A percentile compares a stretch with the other conserved stretches of the same genome.
phyloP scores from a whole-genome alignment of 2,888 invertebrate species.

The Campoplex capitator region DNA sequence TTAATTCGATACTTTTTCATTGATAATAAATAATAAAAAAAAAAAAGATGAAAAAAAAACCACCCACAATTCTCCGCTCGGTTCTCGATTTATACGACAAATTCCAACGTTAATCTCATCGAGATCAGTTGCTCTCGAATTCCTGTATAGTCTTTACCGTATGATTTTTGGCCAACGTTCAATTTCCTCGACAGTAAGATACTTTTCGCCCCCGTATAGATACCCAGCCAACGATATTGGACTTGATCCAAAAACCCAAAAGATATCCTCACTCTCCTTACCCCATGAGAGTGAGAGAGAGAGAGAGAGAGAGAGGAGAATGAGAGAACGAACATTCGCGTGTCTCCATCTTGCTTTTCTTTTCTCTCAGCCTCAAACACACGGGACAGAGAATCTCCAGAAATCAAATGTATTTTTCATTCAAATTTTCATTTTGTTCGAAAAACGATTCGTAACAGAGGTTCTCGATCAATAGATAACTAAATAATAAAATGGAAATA shows the following conservation, averaged over 20 bases:
- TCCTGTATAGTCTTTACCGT: constrained; percentile 42
- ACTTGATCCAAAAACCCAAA: constrained; percentile 59
- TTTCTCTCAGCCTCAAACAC: neutral
- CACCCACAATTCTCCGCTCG: constrained; percentile 46
- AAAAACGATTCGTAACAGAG: neutral
- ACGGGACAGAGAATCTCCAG: neutral
- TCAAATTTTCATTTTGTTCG: neutral
- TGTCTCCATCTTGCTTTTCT: neutral
- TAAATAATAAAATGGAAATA: too few relatives aligned
- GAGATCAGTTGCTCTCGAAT: constrained; percentile 57
- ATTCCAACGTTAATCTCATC: constrained; percentile 65
- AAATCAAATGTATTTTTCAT: neutral
- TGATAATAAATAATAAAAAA: neutral
- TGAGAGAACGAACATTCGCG: constrained; percentile 49
- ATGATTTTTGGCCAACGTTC: constrained; percentile 65
- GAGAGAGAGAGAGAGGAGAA: neutral
- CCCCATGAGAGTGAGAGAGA: neutral
- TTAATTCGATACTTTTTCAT: constrained; percentile 28
- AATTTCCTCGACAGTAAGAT: constrained; percentile 47
- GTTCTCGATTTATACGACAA: constrained; percentile 51
- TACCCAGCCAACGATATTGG: constrained; percentile 62
- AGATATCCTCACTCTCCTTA: constrained; percentile 25
- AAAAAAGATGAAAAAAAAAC: constrained; percentile 15
- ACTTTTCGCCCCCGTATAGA: constrained; percentile 60
- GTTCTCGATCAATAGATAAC: neutral